Evolutionary conservation across 1,140 invertebrate genomes (phyloP).

Genomic region (Theocolax elegans): DNA sequence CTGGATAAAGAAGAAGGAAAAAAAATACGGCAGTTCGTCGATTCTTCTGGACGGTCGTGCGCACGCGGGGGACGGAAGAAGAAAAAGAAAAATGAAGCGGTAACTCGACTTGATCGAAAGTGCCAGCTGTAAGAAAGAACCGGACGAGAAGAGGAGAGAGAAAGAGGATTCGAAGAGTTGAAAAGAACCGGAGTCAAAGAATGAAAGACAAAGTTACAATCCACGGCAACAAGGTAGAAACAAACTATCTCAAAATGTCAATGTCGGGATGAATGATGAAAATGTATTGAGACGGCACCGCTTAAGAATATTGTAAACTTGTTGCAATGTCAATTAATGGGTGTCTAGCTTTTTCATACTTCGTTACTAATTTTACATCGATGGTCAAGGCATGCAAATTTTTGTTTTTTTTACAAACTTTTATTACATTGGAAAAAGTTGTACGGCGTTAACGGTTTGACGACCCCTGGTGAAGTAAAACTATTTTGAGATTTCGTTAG

Average conservation of each 20-base stretch:
- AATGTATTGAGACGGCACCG: background rate
- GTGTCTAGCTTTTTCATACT: no score
- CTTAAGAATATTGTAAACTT: no score
- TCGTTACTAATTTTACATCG: no score
- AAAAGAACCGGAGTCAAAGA: no score
- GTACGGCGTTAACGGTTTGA: no score
- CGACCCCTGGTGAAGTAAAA: no score
- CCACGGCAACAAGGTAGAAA: background rate
- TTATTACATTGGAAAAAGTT: no score
- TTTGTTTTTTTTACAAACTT: no score
- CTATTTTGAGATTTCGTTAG: no score
- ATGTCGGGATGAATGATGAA: background rate
- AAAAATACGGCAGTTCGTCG: background rate
- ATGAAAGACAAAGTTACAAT: background rate
- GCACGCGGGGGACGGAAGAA: background rate
- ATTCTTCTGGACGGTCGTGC: background rate
- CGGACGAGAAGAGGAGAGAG: background rate
- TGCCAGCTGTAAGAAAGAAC: background rate
- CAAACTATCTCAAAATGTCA: background rate
- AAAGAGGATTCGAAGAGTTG: no score
- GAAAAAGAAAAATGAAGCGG: background rate
- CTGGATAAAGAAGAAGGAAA: background rate
- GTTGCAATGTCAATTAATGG: no score
- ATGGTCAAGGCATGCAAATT: no score
- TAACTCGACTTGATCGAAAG: constrained; percentile 8